phyloP scores from a whole-genome alignment of 2,888 invertebrate genomes.

The Phania funesta region DNA sequence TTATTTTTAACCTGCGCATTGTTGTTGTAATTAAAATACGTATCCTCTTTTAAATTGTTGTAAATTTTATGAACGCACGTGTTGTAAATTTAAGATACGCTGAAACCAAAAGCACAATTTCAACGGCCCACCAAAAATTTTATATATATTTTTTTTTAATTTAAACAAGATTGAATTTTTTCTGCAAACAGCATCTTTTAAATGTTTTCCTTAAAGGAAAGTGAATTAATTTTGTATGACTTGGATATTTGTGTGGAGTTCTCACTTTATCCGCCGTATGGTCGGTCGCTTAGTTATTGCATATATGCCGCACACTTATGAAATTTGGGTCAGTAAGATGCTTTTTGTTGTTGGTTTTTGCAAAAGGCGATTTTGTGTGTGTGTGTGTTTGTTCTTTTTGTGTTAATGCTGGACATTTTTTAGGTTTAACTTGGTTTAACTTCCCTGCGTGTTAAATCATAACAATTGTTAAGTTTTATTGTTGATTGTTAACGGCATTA shows the following conservation, averaged over 20 bases:
- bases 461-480: conserved; percentile 61
- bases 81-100: conserved; percentile 53
- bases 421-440: too few species aligned
- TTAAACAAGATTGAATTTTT: conserved; percentile 43
- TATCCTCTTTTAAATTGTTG: not conserved
- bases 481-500: conserved; percentile 35
- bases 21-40: conserved; percentile 19
- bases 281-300: not conserved
- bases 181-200: conserved; percentile 43
- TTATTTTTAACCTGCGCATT: conserved; percentile 12
- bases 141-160: conserved; percentile 15
- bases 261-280: conserved; percentile 13
- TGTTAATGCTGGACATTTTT: conserved; percentile 5
- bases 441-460: conserved; percentile 58
- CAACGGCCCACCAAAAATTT: conserved; percentile 44
- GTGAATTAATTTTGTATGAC: conserved; percentile 61
- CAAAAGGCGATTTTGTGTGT: not conserved
- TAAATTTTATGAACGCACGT: conserved; percentile 51
- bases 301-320: conserved; percentile 41
- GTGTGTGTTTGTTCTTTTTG: not conserved
- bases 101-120: conserved; percentile 2
- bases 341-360: not conserved
- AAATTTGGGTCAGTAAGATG: conserved; percentile 62
- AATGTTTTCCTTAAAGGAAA: conserved; percentile 60
- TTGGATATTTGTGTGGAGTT: conserved; percentile 12